Evolutionary conservation across 2,113 vertebrate genomes (phyloP).

Genomic region (Carassius gibelio): DNA sequence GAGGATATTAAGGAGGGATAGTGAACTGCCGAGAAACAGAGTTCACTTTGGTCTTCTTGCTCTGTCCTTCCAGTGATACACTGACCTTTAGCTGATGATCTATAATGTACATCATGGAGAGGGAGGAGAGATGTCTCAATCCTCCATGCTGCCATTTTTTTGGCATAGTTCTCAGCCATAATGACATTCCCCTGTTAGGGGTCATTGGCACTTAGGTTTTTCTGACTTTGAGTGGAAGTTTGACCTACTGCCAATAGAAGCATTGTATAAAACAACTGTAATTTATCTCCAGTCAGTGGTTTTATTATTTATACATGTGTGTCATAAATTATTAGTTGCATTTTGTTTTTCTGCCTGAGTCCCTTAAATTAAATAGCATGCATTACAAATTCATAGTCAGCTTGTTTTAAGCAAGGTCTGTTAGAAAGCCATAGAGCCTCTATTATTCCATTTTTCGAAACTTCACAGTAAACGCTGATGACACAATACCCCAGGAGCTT

Average conservation of each 20-base stretch:
- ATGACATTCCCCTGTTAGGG: constrained; percentile 60
- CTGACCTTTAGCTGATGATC: constrained; percentile 64
- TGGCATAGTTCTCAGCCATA: constrained; percentile 49
- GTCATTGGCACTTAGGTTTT: constrained; percentile 57
- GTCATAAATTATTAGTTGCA: constrained; percentile 1
- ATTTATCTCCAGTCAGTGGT: background rate
- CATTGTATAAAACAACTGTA: background rate
- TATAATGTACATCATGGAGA: constrained; percentile 55
- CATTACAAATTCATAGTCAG: constrained; percentile 25
- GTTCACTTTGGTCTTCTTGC: constrained; percentile 34
- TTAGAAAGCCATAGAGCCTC: constrained; percentile 22
- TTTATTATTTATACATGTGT: constrained; percentile 19
- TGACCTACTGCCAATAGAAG: constrained; percentile 4
- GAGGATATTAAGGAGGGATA: background rate
- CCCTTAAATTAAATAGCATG: background rate
- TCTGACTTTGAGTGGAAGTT: constrained; percentile 49
- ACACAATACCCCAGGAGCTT: constrained; percentile 32
- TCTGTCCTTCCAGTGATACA: constrained; percentile 49
- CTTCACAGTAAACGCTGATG: constrained; percentile 23
- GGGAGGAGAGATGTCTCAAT: constrained; percentile 39
- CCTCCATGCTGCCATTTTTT: constrained; percentile 45
- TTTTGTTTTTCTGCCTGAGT: constrained; percentile 20
- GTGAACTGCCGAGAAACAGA: background rate
- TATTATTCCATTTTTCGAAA: background rate
- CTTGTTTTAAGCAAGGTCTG: constrained; percentile 4